Evolutionary conservation across 2,797 vertebrate genomes (phyloP).

Genomic region (Eleutherodactylus coqui): DNA sequence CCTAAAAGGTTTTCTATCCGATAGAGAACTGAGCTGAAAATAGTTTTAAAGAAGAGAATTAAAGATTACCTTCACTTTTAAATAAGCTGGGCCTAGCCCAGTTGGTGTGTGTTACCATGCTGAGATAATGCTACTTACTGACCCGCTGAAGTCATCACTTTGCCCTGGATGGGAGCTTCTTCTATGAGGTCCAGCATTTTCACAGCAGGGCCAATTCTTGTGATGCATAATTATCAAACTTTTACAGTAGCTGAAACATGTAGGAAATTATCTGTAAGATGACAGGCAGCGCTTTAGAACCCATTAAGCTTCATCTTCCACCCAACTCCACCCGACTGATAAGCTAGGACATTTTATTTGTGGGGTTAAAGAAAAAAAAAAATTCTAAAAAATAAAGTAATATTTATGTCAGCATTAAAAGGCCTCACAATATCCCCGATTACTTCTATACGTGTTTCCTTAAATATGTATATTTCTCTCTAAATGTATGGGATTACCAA

Average conservation of each 20-base stretch:
- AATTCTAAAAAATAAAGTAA: not conserved
- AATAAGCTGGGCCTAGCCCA: slow-evolving; percentile 7
- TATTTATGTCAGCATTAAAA: not conserved
- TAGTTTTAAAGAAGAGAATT: not conserved
- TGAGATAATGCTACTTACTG: slow-evolving; percentile 59
- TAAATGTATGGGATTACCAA: not conserved
- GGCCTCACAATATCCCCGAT: not conserved
- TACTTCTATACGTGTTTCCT: not conserved
- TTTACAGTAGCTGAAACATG: slow-evolving; percentile 24
- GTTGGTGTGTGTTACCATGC: slow-evolving; percentile 52
- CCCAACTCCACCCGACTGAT: rapidly evolving
- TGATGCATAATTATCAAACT: slow-evolving; percentile 53
- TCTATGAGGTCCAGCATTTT: slow-evolving; percentile 41
- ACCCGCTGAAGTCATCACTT: slow-evolving; percentile 42
- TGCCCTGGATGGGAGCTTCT: not conserved
- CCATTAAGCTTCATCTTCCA: not conserved
- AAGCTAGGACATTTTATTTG: not conserved
- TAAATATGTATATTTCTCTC: not conserved
- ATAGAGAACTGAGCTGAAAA: slow-evolving; percentile 22
- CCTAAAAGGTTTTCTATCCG: not conserved
- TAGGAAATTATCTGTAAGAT: not conserved
- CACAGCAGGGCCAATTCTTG: slow-evolving; percentile 46
- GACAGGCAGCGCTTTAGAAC: slow-evolving; percentile 1
- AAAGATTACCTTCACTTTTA: slow-evolving; percentile 28
- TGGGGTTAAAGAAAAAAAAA: not conserved